These are phyloP conservation scores for Zaprionus bogoriensis DNA, from an alignment of 2,888 invertebrate genomes.

Conservation along the genomic window DNA sequence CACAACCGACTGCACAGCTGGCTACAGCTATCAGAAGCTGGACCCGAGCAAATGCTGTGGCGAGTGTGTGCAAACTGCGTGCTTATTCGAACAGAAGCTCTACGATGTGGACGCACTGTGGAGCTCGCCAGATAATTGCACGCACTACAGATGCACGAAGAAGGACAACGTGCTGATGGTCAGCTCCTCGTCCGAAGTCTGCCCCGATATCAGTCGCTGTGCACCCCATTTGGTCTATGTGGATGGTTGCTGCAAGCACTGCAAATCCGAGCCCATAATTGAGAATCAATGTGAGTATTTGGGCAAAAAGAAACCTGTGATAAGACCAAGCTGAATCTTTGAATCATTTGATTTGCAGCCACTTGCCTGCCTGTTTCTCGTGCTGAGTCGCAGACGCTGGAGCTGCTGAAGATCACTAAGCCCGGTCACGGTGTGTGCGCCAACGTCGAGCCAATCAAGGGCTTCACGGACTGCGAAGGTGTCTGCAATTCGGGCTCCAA, in stretches of 20 bases:
- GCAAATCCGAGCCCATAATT: conserved; percentile 84
- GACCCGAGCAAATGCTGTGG: conserved; percentile 86
- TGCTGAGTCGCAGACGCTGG: conserved; percentile 84
- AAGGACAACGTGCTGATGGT: conserved; percentile 84
- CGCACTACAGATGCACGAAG: conserved; percentile 84
- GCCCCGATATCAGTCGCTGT: conserved; percentile 87
- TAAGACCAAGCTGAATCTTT: too few species aligned
- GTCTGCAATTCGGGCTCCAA: conserved; percentile 87
- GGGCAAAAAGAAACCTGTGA: too few species aligned
- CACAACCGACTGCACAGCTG: conserved; percentile 81
- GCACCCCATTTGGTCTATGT: conserved; percentile 84
- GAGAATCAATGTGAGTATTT: conserved; percentile 63
- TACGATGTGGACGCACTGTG: conserved; percentile 85
- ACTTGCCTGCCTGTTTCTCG: conserved; percentile 85
- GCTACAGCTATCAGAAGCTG: conserved; percentile 84
- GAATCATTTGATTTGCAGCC: conserved; percentile 80
- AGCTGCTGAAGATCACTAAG: conserved; percentile 84
- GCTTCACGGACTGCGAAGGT: conserved; percentile 89
- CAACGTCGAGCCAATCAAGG: conserved; percentile 85
- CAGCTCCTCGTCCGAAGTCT: conserved; percentile 84
- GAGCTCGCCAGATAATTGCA: conserved; percentile 87
- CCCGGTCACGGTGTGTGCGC: conserved; percentile 86
- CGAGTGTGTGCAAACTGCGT: conserved; percentile 85
- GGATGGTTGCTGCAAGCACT: conserved; percentile 88
- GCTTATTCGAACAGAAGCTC: conserved; percentile 84